These are phyloP conservation scores for Rhimphoctona megacephalus DNA, from an alignment of 2,888 invertebrate genomes.

Conservation along the genomic window DNA sequence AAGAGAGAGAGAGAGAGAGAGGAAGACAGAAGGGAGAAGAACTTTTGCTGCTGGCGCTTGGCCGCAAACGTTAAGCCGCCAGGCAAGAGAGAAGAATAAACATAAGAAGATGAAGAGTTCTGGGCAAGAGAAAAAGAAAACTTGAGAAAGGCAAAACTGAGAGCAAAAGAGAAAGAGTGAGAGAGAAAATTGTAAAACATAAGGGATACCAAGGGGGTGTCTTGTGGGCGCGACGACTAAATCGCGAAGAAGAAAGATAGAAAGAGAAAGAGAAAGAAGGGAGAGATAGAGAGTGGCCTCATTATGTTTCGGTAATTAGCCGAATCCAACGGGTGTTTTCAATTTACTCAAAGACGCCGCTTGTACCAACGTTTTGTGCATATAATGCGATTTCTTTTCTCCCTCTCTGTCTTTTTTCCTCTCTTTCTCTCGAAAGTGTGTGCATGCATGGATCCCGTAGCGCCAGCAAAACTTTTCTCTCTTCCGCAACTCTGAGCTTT, in stretches of 20 bases:
- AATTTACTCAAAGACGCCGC: constrained; percentile 77
- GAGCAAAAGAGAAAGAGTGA: constrained; percentile 30
- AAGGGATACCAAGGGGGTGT: constrained; percentile 67
- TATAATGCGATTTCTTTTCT: constrained; percentile 53
- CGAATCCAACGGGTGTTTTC: constrained; percentile 84
- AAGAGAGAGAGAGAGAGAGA: constrained; percentile 57
- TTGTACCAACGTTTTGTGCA: constrained; percentile 66
- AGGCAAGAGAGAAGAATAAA: constrained; percentile 43
- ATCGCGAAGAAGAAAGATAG: constrained; percentile 68
- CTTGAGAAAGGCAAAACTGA: constrained; percentile 33
- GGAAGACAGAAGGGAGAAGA: constrained; percentile 31
- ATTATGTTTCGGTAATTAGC: constrained; percentile 85
- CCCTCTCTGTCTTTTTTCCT: constrained; percentile 38
- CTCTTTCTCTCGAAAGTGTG: constrained; percentile 43
- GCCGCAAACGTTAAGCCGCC: constrained; percentile 59
- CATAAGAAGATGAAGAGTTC: constrained; percentile 57
- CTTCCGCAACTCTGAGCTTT: constrained; percentile 47
- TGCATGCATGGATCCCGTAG: constrained; percentile 41
- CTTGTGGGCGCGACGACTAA: constrained; percentile 70
- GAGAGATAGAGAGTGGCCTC: constrained; percentile 76
- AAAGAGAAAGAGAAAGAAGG: constrained; percentile 43
- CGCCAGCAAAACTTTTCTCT: constrained; percentile 61
- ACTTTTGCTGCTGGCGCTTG: constrained; percentile 62
- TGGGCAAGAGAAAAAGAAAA: constrained; percentile 31
- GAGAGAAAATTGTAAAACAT: constrained; percentile 53